Evolutionary conservation across 2,888 invertebrate genomes (phyloP), one percentile per base, ranked within the genome.

Genomic region (Clunio marinus): DNA sequence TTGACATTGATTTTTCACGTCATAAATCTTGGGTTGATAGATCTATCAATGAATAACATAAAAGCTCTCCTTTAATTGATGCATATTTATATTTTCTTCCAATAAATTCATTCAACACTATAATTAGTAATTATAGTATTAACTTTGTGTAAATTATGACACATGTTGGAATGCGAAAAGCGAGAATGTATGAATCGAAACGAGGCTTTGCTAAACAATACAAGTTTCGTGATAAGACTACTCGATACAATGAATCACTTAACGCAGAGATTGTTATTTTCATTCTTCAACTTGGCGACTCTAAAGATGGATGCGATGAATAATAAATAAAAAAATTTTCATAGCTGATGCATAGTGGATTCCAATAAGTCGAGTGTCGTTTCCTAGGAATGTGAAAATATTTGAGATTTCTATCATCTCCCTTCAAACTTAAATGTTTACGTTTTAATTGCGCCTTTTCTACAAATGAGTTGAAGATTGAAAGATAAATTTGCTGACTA

Each of bases 91-190:
- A 5, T 51, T 51, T 17, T 17, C 17, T 17, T 20, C 2, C 17
- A 51, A 51, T 41, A 17, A 3, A 22, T 51, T 4, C 51, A 22
- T 51, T 51, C 5, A 51, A 51, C 51, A 17, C n/a, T 17, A 3
- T 22, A 51, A 51, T 51, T 51, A 51, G 8, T 51, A 5, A 51
- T 2, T 32, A 7, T 10, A 32, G n/a, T n/a, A n/a, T 32, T 32
- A 32, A 32, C 10, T 32, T 51, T 22, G 51, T 17, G 51, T 22
- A 51, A 51, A 51, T 51, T 51, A 51, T 51, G 51, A 51, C 51
- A 51, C 51, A 17, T 7, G 4, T 20, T 51, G 51, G 51, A 17
- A 51, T 51, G 51, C 10, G n/a, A n/a, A n/a, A n/a, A n/a, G n/a
- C 10, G 41, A 32, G n/a, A 2, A 10, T 41, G 10, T 13, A 10